Evolutionary conservation across 2,113 vertebrate genomes (phyloP).

Genomic region (Pseudorectes ferrugineus): DNA sequence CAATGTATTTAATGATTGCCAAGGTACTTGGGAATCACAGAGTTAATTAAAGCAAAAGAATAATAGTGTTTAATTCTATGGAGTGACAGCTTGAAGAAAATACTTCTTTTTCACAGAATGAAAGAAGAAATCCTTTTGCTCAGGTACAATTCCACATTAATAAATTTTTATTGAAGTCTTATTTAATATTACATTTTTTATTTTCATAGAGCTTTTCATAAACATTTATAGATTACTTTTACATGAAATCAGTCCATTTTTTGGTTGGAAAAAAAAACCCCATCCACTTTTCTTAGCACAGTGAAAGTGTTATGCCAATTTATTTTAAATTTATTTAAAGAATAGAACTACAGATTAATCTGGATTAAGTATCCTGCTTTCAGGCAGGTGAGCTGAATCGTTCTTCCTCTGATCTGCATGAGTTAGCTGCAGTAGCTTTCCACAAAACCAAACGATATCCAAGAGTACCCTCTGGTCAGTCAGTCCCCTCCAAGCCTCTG

Average conservation of each 20-base stretch:
- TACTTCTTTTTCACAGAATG: background rate
- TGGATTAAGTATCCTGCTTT: background rate
- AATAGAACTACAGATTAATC: background rate
- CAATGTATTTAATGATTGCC: background rate
- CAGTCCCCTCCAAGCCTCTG: background rate
- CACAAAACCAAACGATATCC: background rate
- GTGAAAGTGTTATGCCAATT: background rate
- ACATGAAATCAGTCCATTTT: background rate
- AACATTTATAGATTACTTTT: background rate
- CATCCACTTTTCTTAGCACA: background rate
- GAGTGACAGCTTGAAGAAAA: background rate
- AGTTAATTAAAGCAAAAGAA: background rate
- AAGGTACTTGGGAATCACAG: background rate
- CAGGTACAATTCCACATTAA: background rate
- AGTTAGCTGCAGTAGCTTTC: background rate
- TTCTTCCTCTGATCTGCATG: background rate
- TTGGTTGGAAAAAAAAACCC: background rate
- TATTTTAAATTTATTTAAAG: background rate
- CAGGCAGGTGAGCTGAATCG: background rate
- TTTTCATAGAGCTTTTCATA: background rate
- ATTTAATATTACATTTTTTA: background rate
- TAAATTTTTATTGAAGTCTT: background rate
- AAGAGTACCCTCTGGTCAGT: background rate
- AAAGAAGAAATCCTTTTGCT: background rate
- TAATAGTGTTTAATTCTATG: background rate